Conservation (phyloP, 1,140 invertebrate genomes). For the Pseudomyrmex flavicornis region DNA sequence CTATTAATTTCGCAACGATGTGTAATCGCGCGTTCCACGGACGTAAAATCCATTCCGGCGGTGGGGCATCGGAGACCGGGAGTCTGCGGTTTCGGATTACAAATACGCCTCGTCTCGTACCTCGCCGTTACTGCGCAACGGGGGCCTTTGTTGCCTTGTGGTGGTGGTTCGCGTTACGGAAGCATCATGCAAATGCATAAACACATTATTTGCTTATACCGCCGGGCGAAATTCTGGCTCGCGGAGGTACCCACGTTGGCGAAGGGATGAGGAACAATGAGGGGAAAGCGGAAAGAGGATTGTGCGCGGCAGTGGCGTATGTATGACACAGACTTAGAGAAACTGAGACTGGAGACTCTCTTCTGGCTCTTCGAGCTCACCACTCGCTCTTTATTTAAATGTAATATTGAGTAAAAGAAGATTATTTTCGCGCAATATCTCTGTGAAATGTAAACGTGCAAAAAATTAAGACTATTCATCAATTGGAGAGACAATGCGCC, state of each 20-base stretch:
- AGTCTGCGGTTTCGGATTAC: conserved; percentile 52
- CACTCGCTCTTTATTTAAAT: too few relatives aligned
- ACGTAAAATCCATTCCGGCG: conserved; percentile 49
- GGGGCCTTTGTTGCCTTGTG: not conserved
- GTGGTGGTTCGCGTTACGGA: conserved; percentile 54
- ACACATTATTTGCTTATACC: conserved; percentile 78
- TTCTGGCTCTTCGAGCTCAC: not conserved
- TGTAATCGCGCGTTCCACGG: conserved; percentile 33
- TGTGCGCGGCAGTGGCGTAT: not conserved
- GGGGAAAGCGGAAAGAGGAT: conserved; percentile 2
- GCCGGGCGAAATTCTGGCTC: conserved; percentile 59
- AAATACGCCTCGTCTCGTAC: conserved; percentile 53
- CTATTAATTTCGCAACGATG: conserved; percentile 53
- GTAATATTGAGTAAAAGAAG: too few relatives aligned
- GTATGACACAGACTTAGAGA: not conserved
- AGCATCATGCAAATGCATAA: conserved; percentile 78
- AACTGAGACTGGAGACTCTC: not conserved
- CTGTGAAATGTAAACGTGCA: too few relatives aligned
- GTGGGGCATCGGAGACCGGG: not conserved
- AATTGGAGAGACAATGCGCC: too few relatives aligned
- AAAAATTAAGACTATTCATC: too few relatives aligned
- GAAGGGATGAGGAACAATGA: conserved; percentile 28
- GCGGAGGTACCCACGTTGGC: conserved; percentile 28
- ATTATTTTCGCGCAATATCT: too few relatives aligned
- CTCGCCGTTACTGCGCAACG: conserved; percentile 34